phyloP scores from a whole-genome alignment of 2,113 vertebrate genomes.

The Triplophysa siluroides region DNA sequence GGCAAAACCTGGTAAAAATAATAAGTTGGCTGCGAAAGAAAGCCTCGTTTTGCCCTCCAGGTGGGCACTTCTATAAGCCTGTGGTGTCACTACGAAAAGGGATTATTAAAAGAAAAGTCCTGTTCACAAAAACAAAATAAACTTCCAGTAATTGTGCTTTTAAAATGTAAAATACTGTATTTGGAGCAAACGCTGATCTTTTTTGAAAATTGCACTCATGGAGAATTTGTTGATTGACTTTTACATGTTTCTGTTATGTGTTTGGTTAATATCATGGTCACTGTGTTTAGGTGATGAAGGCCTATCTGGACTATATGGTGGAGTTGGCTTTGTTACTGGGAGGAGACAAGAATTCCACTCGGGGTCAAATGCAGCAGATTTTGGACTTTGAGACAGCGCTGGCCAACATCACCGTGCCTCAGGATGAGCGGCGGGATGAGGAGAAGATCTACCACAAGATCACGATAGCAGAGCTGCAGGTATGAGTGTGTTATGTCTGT shows the following conservation, averaged over 20 bases:
- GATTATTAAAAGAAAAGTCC: too few species aligned
- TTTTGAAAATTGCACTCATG: neutral
- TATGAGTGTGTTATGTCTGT: conserved; percentile 56
- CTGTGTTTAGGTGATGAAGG: conserved; percentile 82
- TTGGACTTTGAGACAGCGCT: conserved; percentile 88
- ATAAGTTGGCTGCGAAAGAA: too few species aligned
- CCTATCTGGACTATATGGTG: conserved; percentile 96
- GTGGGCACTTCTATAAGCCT: too few species aligned
- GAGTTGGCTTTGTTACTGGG: conserved; percentile 90
- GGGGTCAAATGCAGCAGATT: conserved; percentile 88
- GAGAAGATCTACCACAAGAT: conserved; percentile 98
- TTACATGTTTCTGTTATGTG: neutral
- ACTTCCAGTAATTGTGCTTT: too few species aligned
- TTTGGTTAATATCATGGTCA: neutral
- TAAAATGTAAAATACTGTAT: too few species aligned
- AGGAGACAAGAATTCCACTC: conserved; percentile 73
- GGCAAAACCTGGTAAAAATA: too few species aligned
- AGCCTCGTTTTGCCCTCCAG: too few species aligned
- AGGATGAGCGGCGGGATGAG: conserved; percentile 91
- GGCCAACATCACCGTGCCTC: conserved; percentile 92
- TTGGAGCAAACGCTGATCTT: too few species aligned
- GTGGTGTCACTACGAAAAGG: too few species aligned
- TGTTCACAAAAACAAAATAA: too few species aligned
- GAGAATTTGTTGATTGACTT: neutral
- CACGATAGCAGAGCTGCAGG: conserved; percentile 89